These are phyloP conservation scores for Pelobates cultripes DNA, from an alignment of 2,797 vertebrate species.

Conservation along the genomic window DNA sequence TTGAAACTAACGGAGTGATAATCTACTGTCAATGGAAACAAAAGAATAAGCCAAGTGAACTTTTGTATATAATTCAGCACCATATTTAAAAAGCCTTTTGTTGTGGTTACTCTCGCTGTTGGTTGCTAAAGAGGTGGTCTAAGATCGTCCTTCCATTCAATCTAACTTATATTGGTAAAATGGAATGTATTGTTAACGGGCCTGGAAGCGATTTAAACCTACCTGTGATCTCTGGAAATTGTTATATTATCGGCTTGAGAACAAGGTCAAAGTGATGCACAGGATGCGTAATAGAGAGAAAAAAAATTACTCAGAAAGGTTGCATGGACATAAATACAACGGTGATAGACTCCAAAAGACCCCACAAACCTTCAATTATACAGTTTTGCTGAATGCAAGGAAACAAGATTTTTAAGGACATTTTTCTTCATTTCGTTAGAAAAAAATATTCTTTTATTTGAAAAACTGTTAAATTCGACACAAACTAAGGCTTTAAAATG, in stretches of 20 bases:
- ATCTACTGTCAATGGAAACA: constrained; percentile 31
- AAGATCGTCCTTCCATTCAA: constrained; percentile 25
- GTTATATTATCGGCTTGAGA: constrained; percentile 45
- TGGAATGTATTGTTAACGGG: constrained; percentile 40
- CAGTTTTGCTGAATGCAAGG: constrained; percentile 14
- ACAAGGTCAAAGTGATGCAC: constrained; percentile 40
- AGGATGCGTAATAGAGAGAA: constrained; percentile 29
- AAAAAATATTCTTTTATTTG: not conserved
- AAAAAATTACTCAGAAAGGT: constrained; percentile 14
- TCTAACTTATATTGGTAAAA: constrained; percentile 38
- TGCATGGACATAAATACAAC: constrained; percentile 22
- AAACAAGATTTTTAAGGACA: constrained; percentile 5
- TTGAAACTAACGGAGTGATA: constrained; percentile 40
- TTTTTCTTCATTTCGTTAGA: not conserved
- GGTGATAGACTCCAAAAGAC: constrained; percentile 15
- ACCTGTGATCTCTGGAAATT: constrained; percentile 51
- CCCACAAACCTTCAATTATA: constrained; percentile 13
- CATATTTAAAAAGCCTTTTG: constrained; percentile 33
- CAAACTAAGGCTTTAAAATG: too few species aligned
- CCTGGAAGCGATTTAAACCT: constrained; percentile 42
- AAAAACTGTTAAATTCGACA: not conserved
- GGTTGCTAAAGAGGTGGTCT: constrained; percentile 20
- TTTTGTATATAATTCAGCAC: constrained; percentile 31
- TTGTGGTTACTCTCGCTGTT: constrained; percentile 22
- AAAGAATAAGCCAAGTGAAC: constrained; percentile 39